A percentile compares a stretch with the other conserved stretches of the same genome.
Evolutionary conservation across 2,113 vertebrate genomes (phyloP).

Genomic region (rat (Rattus norvegicus)): GRCr8 NC_086039.1:54746501-54747000

Average conservation of each 20-base stretch:
- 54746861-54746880: background rate
- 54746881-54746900: background rate
- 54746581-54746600: background rate
- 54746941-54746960: background rate
- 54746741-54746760: conserved; percentile 25
- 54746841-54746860: background rate
- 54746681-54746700: background rate
- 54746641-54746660: background rate
- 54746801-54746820: conserved; percentile 1
- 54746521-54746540: conserved; percentile 16
- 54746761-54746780: background rate
- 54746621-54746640: background rate
- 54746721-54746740: background rate
- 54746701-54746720: background rate
- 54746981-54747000: too few species aligned
- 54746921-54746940: background rate
- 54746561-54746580: background rate
- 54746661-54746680: background rate
- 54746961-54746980: too few species aligned
- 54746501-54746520: background rate
- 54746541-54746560: conserved; percentile 1
- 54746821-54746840: background rate
- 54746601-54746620: background rate
- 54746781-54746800: conserved; percentile 14
- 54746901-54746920: background rate